Percentiles rank a stretch among this genome's conserved stretches.
Conservation (phyloP, 2,113 vertebrate genomes). For the Thamnaconus septentrionalis region DNA sequence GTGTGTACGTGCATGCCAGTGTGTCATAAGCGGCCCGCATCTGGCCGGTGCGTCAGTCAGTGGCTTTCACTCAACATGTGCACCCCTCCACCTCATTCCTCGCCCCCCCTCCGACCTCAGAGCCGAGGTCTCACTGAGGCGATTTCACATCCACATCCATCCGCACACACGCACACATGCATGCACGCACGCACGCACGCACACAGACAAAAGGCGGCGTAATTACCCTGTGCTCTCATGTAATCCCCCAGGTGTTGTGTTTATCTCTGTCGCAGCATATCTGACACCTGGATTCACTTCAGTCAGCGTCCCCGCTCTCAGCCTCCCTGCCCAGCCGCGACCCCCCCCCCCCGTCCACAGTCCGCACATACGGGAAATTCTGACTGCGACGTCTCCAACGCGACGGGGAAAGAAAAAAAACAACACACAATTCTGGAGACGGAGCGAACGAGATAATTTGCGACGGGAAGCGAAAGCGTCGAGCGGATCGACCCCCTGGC, state of each 20-base stretch:
- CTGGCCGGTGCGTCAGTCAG: slow-evolving; percentile 56
- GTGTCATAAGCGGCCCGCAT: slow-evolving; percentile 43
- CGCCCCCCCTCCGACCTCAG: slow-evolving; percentile 36
- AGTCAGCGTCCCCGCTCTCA: slow-evolving; percentile 68
- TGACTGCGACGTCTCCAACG: too few species aligned
- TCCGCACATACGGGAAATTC: too few species aligned
- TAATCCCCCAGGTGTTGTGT: slow-evolving; percentile 80
- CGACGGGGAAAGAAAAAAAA: too few species aligned
- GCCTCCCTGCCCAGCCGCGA: slow-evolving; percentile 55
- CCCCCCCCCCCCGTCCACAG: too few species aligned
- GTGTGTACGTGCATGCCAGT: slow-evolving; percentile 30
- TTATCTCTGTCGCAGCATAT: slow-evolving; percentile 75
- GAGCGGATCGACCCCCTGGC: too few species aligned
- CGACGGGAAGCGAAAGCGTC: too few species aligned
- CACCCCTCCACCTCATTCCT: slow-evolving; percentile 39
- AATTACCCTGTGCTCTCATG: slow-evolving; percentile 75
- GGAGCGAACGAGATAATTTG: too few species aligned
- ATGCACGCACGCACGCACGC: slow-evolving; percentile 26
- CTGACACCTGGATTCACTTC: slow-evolving; percentile 78
- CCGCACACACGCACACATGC: too few species aligned
- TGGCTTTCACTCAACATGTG: slow-evolving; percentile 55
- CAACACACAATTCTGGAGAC: too few species aligned
- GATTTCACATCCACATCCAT: slow-evolving; percentile 48
- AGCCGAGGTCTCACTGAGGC: slow-evolving; percentile 40
- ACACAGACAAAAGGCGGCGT: slow-evolving; percentile 51